Percentiles rank a stretch among this genome's conserved stretches.
These are phyloP conservation scores for Euleptes europaea DNA, from an alignment of 2,113 vertebrate species.

Conservation along the genomic window DNA sequence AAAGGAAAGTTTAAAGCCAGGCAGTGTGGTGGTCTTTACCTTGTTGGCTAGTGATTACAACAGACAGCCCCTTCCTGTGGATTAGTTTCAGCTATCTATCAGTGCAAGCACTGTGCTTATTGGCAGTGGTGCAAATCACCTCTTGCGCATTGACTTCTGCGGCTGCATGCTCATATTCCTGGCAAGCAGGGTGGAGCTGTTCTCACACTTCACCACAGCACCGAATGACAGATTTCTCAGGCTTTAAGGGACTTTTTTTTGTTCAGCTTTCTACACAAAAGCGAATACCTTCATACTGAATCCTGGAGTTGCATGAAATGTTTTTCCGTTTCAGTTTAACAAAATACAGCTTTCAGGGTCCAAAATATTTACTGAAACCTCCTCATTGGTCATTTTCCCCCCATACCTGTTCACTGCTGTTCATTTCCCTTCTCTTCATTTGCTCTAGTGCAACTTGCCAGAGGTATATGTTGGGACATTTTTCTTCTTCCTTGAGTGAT, in stretches of 20 bases:
- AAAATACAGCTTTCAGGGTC: not conserved
- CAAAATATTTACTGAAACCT: not conserved
- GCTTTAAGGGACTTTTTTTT: not conserved
- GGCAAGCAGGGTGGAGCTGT: not conserved
- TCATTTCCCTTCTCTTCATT: not conserved
- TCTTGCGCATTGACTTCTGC: not conserved
- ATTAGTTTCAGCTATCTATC: not conserved
- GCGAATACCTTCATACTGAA: not conserved
- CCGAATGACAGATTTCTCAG: not conserved
- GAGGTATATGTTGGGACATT: too few relatives aligned
- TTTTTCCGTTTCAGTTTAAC: not conserved
- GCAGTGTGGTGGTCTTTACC: not conserved
- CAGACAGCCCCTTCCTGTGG: not conserved
- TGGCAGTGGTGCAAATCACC: too few relatives aligned
- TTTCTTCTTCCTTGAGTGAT: not conserved
- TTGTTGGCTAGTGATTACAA: not conserved
- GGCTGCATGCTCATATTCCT: not conserved
- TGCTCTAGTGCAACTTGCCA: not conserved
- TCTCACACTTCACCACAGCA: not conserved
- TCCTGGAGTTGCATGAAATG: not conserved
- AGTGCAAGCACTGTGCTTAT: not conserved
- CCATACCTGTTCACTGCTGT: not conserved
- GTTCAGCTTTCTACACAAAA: not conserved
- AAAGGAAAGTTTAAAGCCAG: not conserved
- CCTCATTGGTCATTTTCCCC: too few relatives aligned